phyloP scores from a whole-genome alignment of 2,797 vertebrate genomes.

The Chrosomus eos region DNA sequence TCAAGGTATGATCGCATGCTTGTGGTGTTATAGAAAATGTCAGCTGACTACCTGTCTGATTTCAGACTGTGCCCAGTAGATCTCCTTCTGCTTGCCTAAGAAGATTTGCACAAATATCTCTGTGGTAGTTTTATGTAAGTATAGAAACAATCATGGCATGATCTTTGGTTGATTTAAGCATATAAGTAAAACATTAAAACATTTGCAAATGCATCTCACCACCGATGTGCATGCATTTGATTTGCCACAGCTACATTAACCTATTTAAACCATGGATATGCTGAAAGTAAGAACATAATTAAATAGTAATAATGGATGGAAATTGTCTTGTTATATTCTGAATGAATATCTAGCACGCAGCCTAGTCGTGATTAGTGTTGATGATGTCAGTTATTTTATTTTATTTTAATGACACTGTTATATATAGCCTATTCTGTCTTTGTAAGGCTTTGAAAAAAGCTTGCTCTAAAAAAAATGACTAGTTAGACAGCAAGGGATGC shows the following conservation, averaged over 20 bases:
- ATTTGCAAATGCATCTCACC: background rate
- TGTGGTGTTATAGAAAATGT: constrained; percentile 29
- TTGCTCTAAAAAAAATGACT: background rate
- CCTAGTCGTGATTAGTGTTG: background rate
- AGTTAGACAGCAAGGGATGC: background rate
- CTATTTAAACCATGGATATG: background rate
- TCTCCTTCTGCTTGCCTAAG: constrained; percentile 2
- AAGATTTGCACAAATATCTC: background rate
- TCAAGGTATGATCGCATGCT: constrained; percentile 42
- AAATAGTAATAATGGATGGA: background rate
- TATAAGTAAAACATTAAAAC: background rate
- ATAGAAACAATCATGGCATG: background rate
- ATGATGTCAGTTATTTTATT: background rate
- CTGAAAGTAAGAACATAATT: background rate
- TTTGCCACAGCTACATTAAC: background rate
- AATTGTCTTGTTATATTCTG: background rate
- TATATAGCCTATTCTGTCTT: background rate
- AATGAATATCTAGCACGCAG: background rate
- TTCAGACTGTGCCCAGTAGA: background rate
- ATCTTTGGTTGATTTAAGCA: background rate
- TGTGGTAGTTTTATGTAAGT: background rate
- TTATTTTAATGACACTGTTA: background rate
- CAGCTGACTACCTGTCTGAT: constrained; percentile 49
- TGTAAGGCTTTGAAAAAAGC: background rate
- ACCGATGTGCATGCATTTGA: background rate